Evolutionary conservation across 2,797 vertebrate species (phyloP).

Genomic region (Strix occidentalis): DNA sequence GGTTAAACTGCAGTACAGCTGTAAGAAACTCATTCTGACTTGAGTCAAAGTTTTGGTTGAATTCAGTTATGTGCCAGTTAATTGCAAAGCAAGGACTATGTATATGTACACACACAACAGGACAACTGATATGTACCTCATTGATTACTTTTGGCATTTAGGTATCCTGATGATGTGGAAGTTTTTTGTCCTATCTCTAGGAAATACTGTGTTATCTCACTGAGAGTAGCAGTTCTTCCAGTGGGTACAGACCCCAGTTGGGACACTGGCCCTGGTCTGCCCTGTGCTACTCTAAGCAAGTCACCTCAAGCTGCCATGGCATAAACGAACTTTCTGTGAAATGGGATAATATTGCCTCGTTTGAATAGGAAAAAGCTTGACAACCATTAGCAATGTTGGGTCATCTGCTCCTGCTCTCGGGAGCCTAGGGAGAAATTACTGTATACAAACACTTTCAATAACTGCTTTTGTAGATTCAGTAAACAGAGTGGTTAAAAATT

Average conservation of each 20-base stretch:
- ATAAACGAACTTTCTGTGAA: background rate
- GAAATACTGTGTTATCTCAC: background rate
- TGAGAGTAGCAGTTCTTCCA: background rate
- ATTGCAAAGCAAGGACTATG: background rate
- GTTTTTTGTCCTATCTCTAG: background rate
- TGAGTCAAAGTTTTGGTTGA: background rate
- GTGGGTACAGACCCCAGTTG: background rate
- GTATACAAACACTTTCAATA: conserved; percentile 33
- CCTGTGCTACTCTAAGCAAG: background rate
- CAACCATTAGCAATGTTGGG: background rate
- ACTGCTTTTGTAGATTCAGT: conserved; percentile 40
- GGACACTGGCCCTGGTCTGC: background rate
- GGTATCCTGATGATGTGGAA: background rate
- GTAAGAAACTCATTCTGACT: background rate
- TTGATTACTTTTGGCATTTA: background rate
- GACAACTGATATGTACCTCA: background rate
- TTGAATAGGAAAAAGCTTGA: background rate
- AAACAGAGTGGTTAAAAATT: conserved; percentile 67
- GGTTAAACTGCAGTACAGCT: background rate
- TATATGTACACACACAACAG: rapidly evolving
- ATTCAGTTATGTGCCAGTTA: background rate
- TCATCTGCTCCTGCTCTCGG: background rate
- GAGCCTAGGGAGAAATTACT: conserved; percentile 42
- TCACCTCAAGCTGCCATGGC: background rate
- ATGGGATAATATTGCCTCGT: background rate